These are phyloP conservation scores for Psittacus erithacus DNA, from an alignment of 2,113 vertebrate genomes.

Conservation along the genomic window DNA sequence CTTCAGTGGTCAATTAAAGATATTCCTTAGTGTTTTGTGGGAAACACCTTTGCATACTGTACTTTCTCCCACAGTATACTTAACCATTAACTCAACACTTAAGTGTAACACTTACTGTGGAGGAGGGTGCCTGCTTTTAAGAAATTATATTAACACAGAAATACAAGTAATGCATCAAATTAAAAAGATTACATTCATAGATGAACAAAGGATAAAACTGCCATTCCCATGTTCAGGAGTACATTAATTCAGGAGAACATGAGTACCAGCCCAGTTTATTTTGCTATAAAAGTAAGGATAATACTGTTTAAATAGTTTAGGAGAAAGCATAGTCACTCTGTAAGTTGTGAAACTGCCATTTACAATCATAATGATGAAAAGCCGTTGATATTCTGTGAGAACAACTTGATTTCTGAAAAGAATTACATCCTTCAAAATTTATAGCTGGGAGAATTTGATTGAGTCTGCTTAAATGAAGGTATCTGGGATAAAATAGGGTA, in stretches of 20 bases:
- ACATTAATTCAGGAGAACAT: neutral
- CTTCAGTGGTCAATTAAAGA: neutral
- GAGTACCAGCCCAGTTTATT: neutral
- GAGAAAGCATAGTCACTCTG: neutral
- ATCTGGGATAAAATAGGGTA: neutral
- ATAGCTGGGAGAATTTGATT: neutral
- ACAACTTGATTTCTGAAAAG: neutral
- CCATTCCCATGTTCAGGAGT: neutral
- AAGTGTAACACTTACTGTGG: neutral
- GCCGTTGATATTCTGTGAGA: neutral
- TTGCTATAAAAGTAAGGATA: conserved; percentile 23
- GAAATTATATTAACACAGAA: neutral
- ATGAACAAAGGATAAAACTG: neutral
- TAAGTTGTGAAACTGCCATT: neutral
- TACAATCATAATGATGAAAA: conserved; percentile 8
- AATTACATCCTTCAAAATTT: neutral
- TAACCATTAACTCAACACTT: neutral
- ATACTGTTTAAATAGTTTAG: conserved; percentile 12
- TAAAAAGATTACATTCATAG: neutral
- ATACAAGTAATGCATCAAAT: neutral
- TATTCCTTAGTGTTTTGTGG: neutral
- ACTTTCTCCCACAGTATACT: neutral
- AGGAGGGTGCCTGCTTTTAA: neutral
- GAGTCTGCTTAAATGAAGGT: neutral
- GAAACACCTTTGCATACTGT: neutral